phyloP scores from a whole-genome alignment of 2,888 invertebrate genomes.

The Ophioninae sp. region DNA sequence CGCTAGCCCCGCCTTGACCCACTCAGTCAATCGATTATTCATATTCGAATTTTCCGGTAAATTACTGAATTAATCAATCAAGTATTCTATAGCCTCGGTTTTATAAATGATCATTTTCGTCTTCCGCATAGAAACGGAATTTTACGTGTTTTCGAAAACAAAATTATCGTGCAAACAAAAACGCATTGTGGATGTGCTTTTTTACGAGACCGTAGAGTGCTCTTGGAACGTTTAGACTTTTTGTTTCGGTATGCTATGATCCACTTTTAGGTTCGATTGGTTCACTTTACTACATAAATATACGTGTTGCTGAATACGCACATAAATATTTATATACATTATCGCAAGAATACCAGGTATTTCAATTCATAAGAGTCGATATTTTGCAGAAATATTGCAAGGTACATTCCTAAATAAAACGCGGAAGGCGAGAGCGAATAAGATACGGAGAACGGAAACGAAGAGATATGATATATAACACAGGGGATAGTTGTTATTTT shows the following conservation, averaged over 20 bases:
- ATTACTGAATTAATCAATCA: no score
- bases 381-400: neutral
- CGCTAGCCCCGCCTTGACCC: no score
- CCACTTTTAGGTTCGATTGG: slow-evolving; percentile 45
- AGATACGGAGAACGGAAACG: slow-evolving; percentile 9
- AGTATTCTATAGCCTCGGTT: neutral
- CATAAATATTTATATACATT: slow-evolving; percentile 1
- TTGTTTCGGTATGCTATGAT: slow-evolving; percentile 21
- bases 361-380: neutral
- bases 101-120: neutral
- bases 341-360: neutral
- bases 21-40: no score
- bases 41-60: no score
- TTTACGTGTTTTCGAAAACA: neutral
- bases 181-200: neutral
- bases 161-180: neutral
- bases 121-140: neutral
- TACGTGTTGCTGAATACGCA: slow-evolving; percentile 10
- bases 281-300: slow-evolving; percentile 6
- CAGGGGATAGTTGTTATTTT: slow-evolving; percentile 24
- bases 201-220: neutral
- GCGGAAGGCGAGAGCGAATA: neutral
- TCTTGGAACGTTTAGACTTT: neutral
- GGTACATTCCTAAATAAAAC: neutral
- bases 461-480: neutral